A percentile compares a stretch with the other conserved stretches of the same genome.
Evolutionary conservation across 2,113 vertebrate species (phyloP).

Genomic region (Spilogale gracilis): DNA sequence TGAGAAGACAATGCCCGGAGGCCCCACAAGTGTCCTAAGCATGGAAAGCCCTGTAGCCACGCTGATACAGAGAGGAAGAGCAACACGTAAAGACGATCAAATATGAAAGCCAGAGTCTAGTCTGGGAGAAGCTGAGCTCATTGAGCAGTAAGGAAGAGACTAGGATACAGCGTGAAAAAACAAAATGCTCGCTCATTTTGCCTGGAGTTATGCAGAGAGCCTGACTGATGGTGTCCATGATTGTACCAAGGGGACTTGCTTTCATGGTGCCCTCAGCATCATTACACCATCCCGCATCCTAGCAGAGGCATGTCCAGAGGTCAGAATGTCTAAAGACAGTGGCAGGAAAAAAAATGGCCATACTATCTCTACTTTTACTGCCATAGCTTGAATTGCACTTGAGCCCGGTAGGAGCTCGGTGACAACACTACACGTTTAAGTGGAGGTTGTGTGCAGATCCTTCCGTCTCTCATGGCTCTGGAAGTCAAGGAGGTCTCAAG

Average conservation of each 20-base stretch:
- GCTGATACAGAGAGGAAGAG: neutral
- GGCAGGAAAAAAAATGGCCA: fast-evolving
- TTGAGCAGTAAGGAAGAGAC: no score
- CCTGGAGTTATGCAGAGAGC: neutral
- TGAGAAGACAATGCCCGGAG: neutral
- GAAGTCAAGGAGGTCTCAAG: neutral
- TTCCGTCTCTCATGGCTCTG: neutral
- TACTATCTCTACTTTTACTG: neutral
- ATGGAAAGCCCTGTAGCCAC: neutral
- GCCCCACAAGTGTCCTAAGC: neutral
- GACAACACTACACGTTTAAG: fast-evolving
- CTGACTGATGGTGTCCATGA: fast-evolving
- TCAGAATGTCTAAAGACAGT: neutral
- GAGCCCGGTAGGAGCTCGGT: neutral
- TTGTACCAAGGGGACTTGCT: fast-evolving
- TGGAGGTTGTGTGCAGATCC: neutral
- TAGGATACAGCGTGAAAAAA: neutral
- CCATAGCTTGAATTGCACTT: neutral
- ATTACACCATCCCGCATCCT: neutral
- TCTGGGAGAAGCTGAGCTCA: neutral
- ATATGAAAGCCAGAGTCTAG: neutral
- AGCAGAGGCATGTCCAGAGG: neutral
- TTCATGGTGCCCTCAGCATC: fast-evolving
- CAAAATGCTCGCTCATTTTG: fast-evolving
- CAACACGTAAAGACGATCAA: neutral